Conservation (phyloP, 2,113 vertebrate genomes). For the Cygnus buccinator region DNA sequence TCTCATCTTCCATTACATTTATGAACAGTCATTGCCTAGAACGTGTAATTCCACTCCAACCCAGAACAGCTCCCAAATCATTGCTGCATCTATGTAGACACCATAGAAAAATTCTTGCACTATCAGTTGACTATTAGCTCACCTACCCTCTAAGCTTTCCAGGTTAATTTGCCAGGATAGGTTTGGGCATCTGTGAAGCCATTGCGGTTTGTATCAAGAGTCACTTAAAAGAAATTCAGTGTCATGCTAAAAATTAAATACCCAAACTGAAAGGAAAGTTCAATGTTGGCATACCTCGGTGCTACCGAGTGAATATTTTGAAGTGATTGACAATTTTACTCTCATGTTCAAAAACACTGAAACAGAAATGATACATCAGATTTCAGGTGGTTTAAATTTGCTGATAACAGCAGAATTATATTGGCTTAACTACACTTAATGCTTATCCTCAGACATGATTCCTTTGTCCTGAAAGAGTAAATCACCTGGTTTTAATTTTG, state of each 20-base stretch:
- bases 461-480: background rate
- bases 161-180: background rate
- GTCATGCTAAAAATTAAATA: background rate
- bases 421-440: background rate
- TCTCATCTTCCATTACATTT: background rate
- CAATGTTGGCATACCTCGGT: background rate
- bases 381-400: background rate
- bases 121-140: conserved; percentile 5
- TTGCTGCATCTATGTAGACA: background rate
- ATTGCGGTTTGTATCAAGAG: background rate
- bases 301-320: background rate
- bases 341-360: background rate
- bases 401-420: background rate
- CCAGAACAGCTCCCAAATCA: background rate
- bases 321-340: background rate
- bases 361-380: background rate
- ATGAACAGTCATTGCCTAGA: background rate
- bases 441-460: background rate
- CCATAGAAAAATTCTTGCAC: background rate
- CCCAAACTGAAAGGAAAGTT: background rate
- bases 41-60: background rate
- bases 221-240: background rate
- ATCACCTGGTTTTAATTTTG: background rate
- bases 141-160: background rate
- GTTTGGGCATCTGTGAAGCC: background rate